phyloP scores from a whole-genome alignment of 2,888 invertebrate genomes.

The Pterostichus niger region DNA sequence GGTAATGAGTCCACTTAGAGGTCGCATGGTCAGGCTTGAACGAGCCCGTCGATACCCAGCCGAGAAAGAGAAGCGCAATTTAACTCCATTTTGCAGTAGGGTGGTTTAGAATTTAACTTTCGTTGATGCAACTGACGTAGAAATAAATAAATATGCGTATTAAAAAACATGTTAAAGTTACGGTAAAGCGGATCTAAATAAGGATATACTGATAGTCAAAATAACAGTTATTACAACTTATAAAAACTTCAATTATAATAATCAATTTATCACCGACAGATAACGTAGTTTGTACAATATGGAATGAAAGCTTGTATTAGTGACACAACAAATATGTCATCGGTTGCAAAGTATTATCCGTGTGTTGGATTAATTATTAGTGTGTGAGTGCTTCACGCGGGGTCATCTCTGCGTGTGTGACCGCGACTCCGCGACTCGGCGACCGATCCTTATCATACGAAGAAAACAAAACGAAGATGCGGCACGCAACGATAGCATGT shows the following conservation, averaged over 20 bases:
- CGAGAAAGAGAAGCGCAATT: too few species aligned
- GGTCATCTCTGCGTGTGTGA: conserved; percentile 22
- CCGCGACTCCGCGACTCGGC: background rate
- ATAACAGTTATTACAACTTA: conserved; percentile 11
- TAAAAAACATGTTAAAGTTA: too few species aligned
- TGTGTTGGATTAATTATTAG: conserved; percentile 35
- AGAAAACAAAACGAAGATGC: conserved; percentile 34
- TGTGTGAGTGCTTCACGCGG: conserved; percentile 13
- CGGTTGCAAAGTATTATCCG: background rate
- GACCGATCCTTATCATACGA: conserved; percentile 14
- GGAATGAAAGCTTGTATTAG: conserved; percentile 10
- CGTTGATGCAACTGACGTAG: too few species aligned
- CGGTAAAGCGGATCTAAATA: background rate
- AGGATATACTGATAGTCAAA: background rate
- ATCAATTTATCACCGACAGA: conserved; percentile 1
- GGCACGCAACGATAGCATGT: too few species aligned
- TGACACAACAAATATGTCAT: conserved; percentile 46
- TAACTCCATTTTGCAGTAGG: too few species aligned
- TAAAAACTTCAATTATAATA: conserved; percentile 2
- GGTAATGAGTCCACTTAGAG: conserved; percentile 62
- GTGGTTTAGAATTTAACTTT: background rate
- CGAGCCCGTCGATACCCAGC: background rate
- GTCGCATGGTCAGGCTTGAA: conserved; percentile 60
- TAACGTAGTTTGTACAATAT: background rate
- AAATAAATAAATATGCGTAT: too few species aligned